Percentiles rank a stretch among this genome's conserved stretches.
Conservation (phyloP, 2,113 vertebrate genomes). For the Hemibagrus wyckioides region DNA sequence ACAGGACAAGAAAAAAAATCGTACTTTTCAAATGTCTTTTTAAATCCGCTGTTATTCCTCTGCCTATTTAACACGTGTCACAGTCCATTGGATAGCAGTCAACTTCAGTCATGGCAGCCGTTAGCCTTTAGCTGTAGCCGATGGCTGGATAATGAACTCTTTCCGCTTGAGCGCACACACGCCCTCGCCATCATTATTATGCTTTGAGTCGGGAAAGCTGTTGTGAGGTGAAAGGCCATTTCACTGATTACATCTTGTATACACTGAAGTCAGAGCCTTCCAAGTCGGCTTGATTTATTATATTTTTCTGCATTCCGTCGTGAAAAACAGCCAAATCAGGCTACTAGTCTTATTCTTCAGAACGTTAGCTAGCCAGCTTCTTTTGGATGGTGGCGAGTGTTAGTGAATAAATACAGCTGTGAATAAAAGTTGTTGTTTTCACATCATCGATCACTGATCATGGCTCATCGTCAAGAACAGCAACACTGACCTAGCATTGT, state of each 20-base stretch:
- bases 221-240: neutral
- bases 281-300: no score
- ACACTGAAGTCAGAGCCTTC: neutral
- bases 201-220: neutral
- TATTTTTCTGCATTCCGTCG: no score
- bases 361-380: neutral
- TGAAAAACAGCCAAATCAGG: no score
- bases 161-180: neutral
- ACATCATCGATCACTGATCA: neutral
- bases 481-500: neutral
- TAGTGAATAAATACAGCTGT: neutral
- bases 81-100: neutral
- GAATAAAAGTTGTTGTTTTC: neutral
- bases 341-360: neutral
- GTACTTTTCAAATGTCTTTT: neutral
- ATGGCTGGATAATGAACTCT: slow-evolving; percentile 4
- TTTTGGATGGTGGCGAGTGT: neutral
- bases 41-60: neutral
- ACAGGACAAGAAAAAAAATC: neutral
- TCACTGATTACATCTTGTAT: neutral
- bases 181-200: neutral
- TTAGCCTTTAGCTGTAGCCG: neutral
- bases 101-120: neutral
- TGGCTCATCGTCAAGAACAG: neutral
- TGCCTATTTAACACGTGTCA: neutral